Evolutionary conservation across 1,140 invertebrate genomes (phyloP).

Genomic region (Heliothis virescens): DNA sequence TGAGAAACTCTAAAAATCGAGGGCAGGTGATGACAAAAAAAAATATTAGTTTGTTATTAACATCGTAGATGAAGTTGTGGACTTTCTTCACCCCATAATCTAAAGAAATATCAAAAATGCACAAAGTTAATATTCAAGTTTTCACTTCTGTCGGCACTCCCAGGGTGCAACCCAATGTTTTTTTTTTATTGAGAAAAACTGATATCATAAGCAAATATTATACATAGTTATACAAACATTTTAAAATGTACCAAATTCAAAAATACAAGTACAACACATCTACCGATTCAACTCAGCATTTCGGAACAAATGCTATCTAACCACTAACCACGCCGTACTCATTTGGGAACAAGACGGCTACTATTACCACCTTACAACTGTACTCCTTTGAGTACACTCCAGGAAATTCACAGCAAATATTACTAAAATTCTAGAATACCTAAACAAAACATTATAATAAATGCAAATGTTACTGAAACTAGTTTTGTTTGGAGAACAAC

Average conservation of each 20-base stretch:
- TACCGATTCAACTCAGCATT: neutral
- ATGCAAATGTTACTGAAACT: conserved; percentile 11
- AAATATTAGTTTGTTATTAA: too few relatives aligned
- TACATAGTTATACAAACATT: too few relatives aligned
- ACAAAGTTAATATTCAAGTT: too few relatives aligned
- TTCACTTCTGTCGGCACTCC: too few relatives aligned
- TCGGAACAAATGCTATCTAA: neutral
- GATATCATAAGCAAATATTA: too few relatives aligned
- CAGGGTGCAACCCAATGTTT: too few relatives aligned
- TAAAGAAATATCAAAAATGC: too few relatives aligned
- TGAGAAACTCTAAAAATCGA: too few relatives aligned
- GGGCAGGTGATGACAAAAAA: too few relatives aligned
- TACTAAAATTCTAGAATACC: neutral
- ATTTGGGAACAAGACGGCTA: neutral
- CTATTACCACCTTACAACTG: neutral
- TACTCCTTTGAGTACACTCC: neutral
- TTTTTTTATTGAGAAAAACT: too few relatives aligned
- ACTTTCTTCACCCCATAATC: too few relatives aligned
- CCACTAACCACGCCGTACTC: neutral
- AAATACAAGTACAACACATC: neutral
- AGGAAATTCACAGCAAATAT: neutral
- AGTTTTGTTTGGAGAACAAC: conserved; percentile 28
- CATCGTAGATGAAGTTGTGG: too few relatives aligned
- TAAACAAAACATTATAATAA: conserved; percentile 6
- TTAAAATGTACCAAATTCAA: neutral